Evolutionary conservation across 2,113 vertebrate genomes (phyloP), one percentile per base, ranked within the genome.

Genomic region (Siphamia tubifer): DNA sequence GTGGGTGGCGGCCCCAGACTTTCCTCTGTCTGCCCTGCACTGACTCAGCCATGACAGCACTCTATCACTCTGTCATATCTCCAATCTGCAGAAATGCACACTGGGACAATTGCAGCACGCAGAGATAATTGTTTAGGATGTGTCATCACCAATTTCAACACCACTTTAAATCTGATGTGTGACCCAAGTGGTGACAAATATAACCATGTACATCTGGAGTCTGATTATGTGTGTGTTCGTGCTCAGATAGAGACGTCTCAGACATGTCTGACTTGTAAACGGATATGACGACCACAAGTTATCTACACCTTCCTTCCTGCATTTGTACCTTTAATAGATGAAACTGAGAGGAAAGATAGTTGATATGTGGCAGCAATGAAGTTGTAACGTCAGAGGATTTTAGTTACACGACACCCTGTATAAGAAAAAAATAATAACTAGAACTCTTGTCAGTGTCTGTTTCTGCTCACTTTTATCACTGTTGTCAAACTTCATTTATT

Each of bases 11-110:
- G 23, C 25, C 53, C 12, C 6, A 38, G 38, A 61, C 62, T 28
- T 5, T 20, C 35, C 57, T 21, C 3, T 45, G 51, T 69, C 47
- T 57, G 20, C n/a, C 9, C 17, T 52, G 21, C 17, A 23, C 5
- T 81, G 73, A 82, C 40, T 85, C 78, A 82, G 27, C 28, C 61
- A 20, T 66, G 74, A 76, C 31, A 23, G 13, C 11, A 21, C 23
- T 11, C 55, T 60, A 17, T 51, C 38, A 40, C 15, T 40, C 7
- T 40, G 38, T 19, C 53, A 23, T 6, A 8, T 66, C 20, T 24
- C 20, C 6, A 1, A 2, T 17, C 16, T 21, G 11, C 16, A 0
- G 31, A 45, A n/a, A 56, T 15, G 31, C 52, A 45, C 24, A 24
- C 4, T 15, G 38, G 21, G 8, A 57, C 53, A 16, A 32, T 51